Percentiles rank a stretch among this genome's conserved stretches.
phyloP scores from a whole-genome alignment of 2,888 invertebrate species.

The Listrodromus nycthemerus region DNA sequence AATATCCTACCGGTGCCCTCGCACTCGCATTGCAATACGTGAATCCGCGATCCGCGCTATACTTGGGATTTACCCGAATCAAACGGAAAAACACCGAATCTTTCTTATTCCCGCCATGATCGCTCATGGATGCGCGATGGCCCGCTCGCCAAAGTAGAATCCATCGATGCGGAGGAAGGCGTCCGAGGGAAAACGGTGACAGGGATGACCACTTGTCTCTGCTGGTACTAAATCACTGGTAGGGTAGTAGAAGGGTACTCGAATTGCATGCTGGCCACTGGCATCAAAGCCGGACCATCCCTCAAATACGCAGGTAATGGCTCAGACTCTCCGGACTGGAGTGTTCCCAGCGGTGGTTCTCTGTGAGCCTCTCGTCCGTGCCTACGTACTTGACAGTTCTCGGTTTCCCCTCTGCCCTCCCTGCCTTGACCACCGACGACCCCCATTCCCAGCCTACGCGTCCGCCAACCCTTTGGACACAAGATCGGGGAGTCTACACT shows the following conservation, averaged over 20 bases:
- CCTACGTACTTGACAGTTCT: conserved; percentile 53
- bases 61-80: not conserved
- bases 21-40: not conserved
- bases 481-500: conserved; percentile 24
- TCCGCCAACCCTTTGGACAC: conserved; percentile 56
- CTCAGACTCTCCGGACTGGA: conserved; percentile 74
- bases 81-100: not conserved
- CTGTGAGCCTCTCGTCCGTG: conserved; percentile 54
- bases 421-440: conserved; percentile 28
- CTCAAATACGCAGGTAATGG: conserved; percentile 81
- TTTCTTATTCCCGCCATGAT: not conserved
- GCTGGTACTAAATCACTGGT: conserved; percentile 77
- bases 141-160: conserved; percentile 1
- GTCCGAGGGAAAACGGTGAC: conserved; percentile 48
- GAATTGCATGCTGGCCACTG: conserved; percentile 74
- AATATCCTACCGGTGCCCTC: conserved; percentile 26
- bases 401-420: conserved; percentile 31
- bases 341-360: conserved; percentile 61
- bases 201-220: conserved; percentile 61
- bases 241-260: conserved; percentile 70
- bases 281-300: conserved; percentile 79
- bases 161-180: conserved; percentile 20
- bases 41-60: not conserved
- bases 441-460: conserved; percentile 31
- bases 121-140: not conserved